Evolutionary conservation across 2,113 vertebrate species (phyloP).

Genomic region (Limnothrissa miodon): DNA sequence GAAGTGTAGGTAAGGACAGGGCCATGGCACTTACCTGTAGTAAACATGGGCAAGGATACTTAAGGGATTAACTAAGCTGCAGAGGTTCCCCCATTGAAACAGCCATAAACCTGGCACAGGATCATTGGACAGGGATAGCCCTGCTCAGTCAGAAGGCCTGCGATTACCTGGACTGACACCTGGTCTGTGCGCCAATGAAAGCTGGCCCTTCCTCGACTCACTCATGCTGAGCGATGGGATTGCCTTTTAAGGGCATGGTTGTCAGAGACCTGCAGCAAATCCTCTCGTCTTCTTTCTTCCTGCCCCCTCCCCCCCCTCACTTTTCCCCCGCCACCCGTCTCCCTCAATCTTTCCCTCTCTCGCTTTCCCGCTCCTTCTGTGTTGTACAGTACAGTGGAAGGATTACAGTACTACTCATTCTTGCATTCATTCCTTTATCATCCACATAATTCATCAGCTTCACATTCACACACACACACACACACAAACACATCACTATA

Average conservation of each 20-base stretch:
- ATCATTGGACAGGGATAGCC: constrained; percentile 22
- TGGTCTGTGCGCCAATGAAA: constrained; percentile 25
- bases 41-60: constrained; percentile 27
- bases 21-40: constrained; percentile 38
- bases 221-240: constrained; percentile 32
- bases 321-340: no score
- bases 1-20: constrained; percentile 20
- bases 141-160: constrained; percentile 4
- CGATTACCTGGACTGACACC: constrained; percentile 42
- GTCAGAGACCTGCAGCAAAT: constrained; percentile 33
- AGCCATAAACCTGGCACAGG: constrained; percentile 14
- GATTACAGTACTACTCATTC: not conserved
- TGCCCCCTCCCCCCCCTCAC: constrained; percentile 12
- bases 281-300: constrained; percentile 20
- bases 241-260: constrained; percentile 57
- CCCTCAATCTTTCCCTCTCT: not conserved
- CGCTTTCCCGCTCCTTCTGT: not conserved
- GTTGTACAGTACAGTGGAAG: not conserved
- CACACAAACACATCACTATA: not conserved
- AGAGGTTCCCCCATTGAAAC: constrained; percentile 17
- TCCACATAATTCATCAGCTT: not conserved
- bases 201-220: constrained; percentile 34
- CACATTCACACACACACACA: not conserved
- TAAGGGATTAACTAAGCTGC: not conserved
- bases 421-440: not conserved